A percentile compares a stretch with the other conserved stretches of the same genome.
Evolutionary conservation across 2,888 invertebrate species (phyloP).

Genomic region (Gastrophysa polygoni): DNA sequence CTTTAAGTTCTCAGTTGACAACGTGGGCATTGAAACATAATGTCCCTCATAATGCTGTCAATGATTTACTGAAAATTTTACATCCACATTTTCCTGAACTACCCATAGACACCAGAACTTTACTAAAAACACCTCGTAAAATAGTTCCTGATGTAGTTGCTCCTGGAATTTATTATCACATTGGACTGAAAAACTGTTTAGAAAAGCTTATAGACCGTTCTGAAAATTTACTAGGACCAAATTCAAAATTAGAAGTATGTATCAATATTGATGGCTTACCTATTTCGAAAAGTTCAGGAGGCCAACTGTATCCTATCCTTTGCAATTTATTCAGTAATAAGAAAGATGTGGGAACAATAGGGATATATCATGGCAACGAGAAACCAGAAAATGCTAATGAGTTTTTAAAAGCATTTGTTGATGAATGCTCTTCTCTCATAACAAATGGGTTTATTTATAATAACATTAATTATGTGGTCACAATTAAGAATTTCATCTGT

Average conservation of each 20-base stretch:
- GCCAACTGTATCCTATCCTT: too few relatives aligned
- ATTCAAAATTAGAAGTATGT: not conserved
- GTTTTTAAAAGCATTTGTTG: not conserved
- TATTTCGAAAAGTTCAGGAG: too few relatives aligned
- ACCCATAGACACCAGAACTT: conserved; percentile 9
- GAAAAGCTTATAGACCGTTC: not conserved
- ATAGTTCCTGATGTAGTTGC: not conserved
- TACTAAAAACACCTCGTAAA: conserved; percentile 8
- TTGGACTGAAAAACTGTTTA: not conserved
- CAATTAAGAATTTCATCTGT: not conserved
- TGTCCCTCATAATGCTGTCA: conserved; percentile 9
- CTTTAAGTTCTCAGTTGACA: not conserved
- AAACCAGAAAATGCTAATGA: too few relatives aligned
- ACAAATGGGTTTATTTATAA: not conserved
- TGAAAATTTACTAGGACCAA: not conserved
- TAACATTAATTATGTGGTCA: not conserved
- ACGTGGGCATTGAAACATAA: conserved; percentile 6
- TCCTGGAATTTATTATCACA: conserved; percentile 7
- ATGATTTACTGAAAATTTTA: conserved; percentile 12
- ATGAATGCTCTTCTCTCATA: not conserved
- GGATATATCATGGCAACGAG: not conserved
- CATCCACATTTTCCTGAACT: conserved; percentile 10
- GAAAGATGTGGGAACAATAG: not conserved
- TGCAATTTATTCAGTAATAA: too few relatives aligned
- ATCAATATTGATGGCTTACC: too few relatives aligned